Base-by-base conservation (phyloP, 1,140 invertebrate species). In the Coenobita brevimanus region DNA sequence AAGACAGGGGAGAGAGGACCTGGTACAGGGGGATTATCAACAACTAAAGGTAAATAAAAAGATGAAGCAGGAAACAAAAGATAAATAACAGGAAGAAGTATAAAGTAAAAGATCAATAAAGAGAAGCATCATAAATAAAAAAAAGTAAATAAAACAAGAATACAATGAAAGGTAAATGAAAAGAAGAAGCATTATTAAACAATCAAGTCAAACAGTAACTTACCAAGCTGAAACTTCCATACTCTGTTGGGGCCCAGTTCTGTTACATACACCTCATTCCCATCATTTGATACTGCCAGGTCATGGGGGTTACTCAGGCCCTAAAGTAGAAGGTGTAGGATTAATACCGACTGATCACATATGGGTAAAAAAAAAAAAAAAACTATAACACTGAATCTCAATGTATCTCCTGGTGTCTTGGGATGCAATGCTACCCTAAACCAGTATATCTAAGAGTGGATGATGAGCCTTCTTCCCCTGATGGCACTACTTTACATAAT, bases 231-330 rank as follows among this genome's bases (percentile, higher is more conserved):
- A 93, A 96, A 96, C 92, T 94, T 95, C 91, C 95, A 95, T 41
- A 95, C 92, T 90, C 93, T 94, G 90, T 94, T 94, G 0, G 95
- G 94, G 90, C 94, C 92, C 3, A 97, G 92, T 92, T 97, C 96
- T 0, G 95, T 95, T 1, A 97, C 95, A 92, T 96, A 97, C 17
- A 96, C 94, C 76, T 94, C 93, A 62, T 92, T 93, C 62, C 95
- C 96, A 93, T 97, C 94, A 0, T 92, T 90, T 3, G 94, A 93
- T 0, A 96, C 94, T 0, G 95, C 94, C 8, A 97, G 92, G 92
- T 97, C 96, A 92, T 97, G 97, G 0, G 97, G 96, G 88, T 94
- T 94, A 41, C 92, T 85, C 92, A 97, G 95, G 60, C 94, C 93
- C 89, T 91, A 88, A 69, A 78, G 17, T 69, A 21, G 1, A 60